These are phyloP conservation scores for Leptopilina boulardi DNA, from an alignment of 1,140 invertebrate genomes.

Conservation along the genomic window DNA sequence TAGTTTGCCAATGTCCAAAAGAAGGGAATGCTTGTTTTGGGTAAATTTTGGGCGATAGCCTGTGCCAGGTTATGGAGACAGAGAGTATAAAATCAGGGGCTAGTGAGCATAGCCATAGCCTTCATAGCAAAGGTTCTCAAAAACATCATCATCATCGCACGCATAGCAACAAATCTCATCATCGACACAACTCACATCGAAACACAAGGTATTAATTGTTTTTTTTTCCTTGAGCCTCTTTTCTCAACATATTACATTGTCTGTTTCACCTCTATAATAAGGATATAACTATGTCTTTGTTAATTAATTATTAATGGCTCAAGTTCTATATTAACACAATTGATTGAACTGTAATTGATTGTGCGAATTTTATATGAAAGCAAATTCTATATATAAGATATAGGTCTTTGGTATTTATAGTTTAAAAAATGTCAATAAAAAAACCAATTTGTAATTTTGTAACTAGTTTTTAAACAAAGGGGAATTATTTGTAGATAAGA, in stretches of 20 bases:
- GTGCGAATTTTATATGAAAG: no score
- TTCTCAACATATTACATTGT: constrained; percentile 1
- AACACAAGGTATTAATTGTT: constrained; percentile 66
- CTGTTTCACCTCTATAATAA: not conserved
- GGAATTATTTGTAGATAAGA: no score
- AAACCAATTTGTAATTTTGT: no score
- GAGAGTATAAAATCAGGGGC: constrained; percentile 75
- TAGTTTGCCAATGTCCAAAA: constrained; percentile 35
- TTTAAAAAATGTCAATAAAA: no score
- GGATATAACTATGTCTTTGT: no score
- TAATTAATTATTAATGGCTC: no score
- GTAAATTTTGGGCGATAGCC: constrained; percentile 62
- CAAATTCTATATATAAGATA: no score
- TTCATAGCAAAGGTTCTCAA: constrained; percentile 66
- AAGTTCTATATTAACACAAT: no score
- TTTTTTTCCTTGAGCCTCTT: constrained; percentile 1
- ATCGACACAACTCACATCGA: constrained; percentile 74
- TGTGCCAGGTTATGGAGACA: constrained; percentile 73
- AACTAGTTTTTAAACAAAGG: no score
- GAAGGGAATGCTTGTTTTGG: constrained; percentile 52
- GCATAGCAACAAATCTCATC: constrained; percentile 71
- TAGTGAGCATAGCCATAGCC: constrained; percentile 75
- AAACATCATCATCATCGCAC: constrained; percentile 71
- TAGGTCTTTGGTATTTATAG: no score
- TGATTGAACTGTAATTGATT: no score